A percentile compares a stretch with the other conserved stretches of the same genome.
phyloP scores from a whole-genome alignment of 2,888 invertebrate species.

The Phyllotreta cruciferae region DNA sequence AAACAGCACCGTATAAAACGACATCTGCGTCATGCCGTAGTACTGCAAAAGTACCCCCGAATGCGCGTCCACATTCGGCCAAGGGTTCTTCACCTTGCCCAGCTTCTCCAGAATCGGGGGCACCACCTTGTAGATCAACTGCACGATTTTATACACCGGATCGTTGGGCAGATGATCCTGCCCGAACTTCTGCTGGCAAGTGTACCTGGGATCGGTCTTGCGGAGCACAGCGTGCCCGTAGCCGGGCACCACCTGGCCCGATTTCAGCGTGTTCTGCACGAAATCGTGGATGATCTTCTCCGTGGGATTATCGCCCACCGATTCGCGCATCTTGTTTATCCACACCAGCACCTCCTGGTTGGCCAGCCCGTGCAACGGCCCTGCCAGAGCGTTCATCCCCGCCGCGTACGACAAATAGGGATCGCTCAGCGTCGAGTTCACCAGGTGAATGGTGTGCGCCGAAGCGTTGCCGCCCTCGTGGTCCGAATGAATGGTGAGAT shows the following conservation, averaged over 20 bases:
- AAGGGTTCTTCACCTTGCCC: constrained; percentile 96
- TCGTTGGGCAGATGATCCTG: constrained; percentile 91
- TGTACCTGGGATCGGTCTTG: constrained; percentile 91
- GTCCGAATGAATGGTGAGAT: constrained; percentile 92
- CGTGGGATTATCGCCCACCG: constrained; percentile 82
- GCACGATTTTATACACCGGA: constrained; percentile 82
- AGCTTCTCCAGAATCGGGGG: constrained; percentile 89
- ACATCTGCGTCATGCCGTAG: constrained; percentile 90
- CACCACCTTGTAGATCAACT: constrained; percentile 87
- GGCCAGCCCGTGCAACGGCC: constrained; percentile 92
- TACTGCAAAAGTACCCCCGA: constrained; percentile 90
- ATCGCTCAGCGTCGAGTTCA: constrained; percentile 91
- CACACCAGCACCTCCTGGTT: constrained; percentile 94
- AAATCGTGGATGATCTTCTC: constrained; percentile 93
- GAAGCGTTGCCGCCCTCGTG: constrained; percentile 97
- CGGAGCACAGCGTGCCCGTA: constrained; percentile 95
- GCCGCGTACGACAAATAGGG: constrained; percentile 91
- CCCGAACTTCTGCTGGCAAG: constrained; percentile 92
- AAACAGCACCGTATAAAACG: constrained; percentile 90
- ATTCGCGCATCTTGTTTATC: constrained; percentile 85
- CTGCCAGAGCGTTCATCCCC: constrained; percentile 91
- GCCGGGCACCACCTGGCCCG: constrained; percentile 95
- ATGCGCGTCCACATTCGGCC: constrained; percentile 98
- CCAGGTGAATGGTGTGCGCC: constrained; percentile 91
- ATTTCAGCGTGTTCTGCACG: constrained; percentile 94